Evolutionary conservation across 2,888 invertebrate species (phyloP).

Genomic region (Mythimna loreyi): DNA sequence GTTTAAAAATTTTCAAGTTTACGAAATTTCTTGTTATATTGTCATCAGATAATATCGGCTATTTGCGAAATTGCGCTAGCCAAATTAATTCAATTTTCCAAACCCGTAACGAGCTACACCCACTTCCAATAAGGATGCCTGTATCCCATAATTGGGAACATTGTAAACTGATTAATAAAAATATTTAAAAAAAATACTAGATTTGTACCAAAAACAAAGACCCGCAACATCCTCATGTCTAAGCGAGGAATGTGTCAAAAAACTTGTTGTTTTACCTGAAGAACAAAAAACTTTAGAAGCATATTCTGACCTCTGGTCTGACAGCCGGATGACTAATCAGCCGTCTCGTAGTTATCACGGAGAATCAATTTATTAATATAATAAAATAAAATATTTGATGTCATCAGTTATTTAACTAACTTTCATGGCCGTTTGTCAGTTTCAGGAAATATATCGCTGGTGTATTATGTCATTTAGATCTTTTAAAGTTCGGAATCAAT

Average conservation of each 20-base stretch:
- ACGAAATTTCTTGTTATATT: too few relatives aligned
- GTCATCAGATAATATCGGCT: too few relatives aligned
- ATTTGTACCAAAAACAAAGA: neutral
- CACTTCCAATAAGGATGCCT: too few relatives aligned
- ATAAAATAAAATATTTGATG: conserved; percentile 32
- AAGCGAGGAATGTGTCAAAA: conserved; percentile 34
- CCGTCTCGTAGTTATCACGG: conserved; percentile 31
- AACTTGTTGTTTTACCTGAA: conserved; percentile 44
- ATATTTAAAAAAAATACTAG: neutral
- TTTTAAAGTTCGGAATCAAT: neutral
- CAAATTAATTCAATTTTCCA: too few relatives aligned
- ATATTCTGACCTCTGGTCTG: conserved; percentile 27
- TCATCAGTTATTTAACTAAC: conserved; percentile 24
- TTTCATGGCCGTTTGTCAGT: neutral
- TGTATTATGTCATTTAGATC: neutral
- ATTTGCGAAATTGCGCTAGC: too few relatives aligned
- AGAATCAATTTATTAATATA: conserved; percentile 17
- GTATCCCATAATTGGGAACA: too few relatives aligned
- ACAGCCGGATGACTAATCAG: conserved; percentile 41
- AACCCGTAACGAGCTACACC: too few relatives aligned
- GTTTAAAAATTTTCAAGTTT: too few relatives aligned
- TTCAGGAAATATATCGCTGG: neutral
- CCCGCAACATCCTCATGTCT: neutral
- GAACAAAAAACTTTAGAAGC: conserved; percentile 26
- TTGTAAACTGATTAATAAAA: too few relatives aligned